A percentile compares a stretch with the other conserved stretches of the same genome.
Conservation (phyloP, 1,140 invertebrate species). For the fruit fly (Drosophila melanogaster) region Release_6_plus_ISO1_MT NT_037436.4:21512001-21512500, state of each 20-base stretch:
- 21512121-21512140: constrained; percentile 37
- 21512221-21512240: neutral
- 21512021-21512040: constrained; percentile 52
- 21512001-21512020: constrained; percentile 36
- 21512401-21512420: constrained; percentile 28
- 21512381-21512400: constrained; percentile 21
- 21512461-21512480: constrained; percentile 30
- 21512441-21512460: constrained; percentile 33
- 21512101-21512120: constrained; percentile 14
- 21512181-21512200: constrained; percentile 3
- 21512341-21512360: constrained; percentile 52
- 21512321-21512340: constrained; percentile 10
- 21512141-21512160: constrained; percentile 26
- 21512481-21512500: constrained; percentile 17
- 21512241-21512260: constrained; percentile 38
- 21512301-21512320: constrained; percentile 2
- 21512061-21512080: constrained; percentile 38
- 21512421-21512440: constrained; percentile 20
- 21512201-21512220: constrained; percentile 8
- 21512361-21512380: constrained; percentile 61
- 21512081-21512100: constrained; percentile 29
- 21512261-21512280: constrained; percentile 33
- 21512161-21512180: neutral
- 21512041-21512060: constrained; percentile 50
- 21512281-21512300: constrained; percentile 3